These are phyloP conservation scores for Dendrophyllia cribrosa DNA, from an alignment of 64 coral and sea anemone genomes.

Conservation along the genomic window DNA sequence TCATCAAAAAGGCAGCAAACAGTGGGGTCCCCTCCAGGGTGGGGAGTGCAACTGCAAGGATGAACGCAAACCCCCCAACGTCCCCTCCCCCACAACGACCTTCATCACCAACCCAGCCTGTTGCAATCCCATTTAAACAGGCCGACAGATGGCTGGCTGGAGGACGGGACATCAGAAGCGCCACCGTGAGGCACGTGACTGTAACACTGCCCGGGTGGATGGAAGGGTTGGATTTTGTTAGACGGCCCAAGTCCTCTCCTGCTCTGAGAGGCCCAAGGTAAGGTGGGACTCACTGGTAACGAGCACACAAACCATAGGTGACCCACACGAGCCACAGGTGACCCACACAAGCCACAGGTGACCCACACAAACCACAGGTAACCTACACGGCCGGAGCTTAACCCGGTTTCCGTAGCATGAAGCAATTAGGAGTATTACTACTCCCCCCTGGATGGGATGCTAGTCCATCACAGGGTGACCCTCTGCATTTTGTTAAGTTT, in stretches of 20 bases:
- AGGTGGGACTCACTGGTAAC: background rate
- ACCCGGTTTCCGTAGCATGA: no score
- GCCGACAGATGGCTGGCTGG: constrained; percentile 80
- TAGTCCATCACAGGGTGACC: no score
- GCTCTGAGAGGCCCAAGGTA: constrained; percentile 20
- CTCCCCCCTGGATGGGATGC: no score
- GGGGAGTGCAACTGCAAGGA: constrained; percentile 69
- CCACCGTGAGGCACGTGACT: constrained; percentile 30
- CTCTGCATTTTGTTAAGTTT: no score
- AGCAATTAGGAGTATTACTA: no score
- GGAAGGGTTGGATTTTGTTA: constrained; percentile 62
- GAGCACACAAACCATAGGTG: background rate
- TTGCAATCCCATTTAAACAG: constrained; percentile 44
- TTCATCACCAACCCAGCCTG: constrained; percentile 26
- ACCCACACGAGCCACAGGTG: no score
- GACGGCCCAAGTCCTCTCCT: constrained; percentile 87
- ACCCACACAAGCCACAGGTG: background rate
- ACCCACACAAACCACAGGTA: no score
- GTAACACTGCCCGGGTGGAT: constrained; percentile 81
- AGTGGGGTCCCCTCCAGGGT: constrained; percentile 66
- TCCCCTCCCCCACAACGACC: constrained; percentile 85
- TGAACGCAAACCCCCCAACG: background rate
- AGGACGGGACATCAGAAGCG: constrained; percentile 68
- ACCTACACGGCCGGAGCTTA: no score
- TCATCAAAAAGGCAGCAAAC: constrained; percentile 63